These are phyloP conservation scores for Chelon auratus DNA, from an alignment of 2,797 vertebrate species.

Conservation along the genomic window DNA sequence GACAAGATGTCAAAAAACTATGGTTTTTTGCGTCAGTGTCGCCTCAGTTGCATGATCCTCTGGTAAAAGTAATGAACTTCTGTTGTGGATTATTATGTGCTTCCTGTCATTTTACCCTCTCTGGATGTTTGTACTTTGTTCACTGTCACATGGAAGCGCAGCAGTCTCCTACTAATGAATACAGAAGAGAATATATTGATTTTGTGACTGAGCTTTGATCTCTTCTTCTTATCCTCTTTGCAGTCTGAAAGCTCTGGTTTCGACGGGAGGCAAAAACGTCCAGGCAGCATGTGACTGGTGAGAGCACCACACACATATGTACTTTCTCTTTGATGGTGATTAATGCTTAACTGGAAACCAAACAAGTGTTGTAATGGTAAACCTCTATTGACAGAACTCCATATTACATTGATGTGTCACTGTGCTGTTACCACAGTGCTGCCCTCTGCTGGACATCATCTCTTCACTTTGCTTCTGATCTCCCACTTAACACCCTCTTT, in stretches of 20 bases:
- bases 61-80: constrained; percentile 36
- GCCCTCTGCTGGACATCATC: constrained; percentile 73
- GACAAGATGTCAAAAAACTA: neutral
- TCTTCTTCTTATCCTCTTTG: constrained; percentile 62
- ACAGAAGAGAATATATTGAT: constrained; percentile 78
- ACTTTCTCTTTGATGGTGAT: neutral
- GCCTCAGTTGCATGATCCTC: constrained; percentile 7
- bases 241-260: constrained; percentile 96
- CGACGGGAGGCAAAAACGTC: constrained; percentile 96
- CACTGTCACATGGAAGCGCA: constrained; percentile 48
- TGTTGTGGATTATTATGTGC: constrained; percentile 22
- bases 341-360: constrained; percentile 25
- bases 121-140: constrained; percentile 50
- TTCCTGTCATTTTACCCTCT: constrained; percentile 38
- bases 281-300: constrained; percentile 99
- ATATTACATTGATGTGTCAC: neutral
- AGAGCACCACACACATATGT: constrained; percentile 63
- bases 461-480: neutral
- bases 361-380: constrained; percentile 16
- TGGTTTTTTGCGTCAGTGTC: constrained; percentile 19
- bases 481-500: neutral
- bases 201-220: constrained; percentile 75
- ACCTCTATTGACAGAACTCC: constrained; percentile 6
- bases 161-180: constrained; percentile 64
- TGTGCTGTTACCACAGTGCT: constrained; percentile 19